Base-by-base conservation (phyloP, 2,888 invertebrate genomes). In the Mallateleia sp. region DNA sequence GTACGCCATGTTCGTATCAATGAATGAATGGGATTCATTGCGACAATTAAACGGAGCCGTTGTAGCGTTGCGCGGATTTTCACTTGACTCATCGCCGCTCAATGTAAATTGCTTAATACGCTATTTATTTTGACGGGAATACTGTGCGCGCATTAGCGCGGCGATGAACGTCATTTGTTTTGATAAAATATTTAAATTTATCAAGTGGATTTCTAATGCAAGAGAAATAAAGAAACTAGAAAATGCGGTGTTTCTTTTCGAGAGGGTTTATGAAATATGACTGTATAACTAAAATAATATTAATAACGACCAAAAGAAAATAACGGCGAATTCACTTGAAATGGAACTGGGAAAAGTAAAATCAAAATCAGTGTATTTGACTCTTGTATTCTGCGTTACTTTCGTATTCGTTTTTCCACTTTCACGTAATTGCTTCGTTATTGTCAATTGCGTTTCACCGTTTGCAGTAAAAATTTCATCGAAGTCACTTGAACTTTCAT, bases 1-100 rank as follows among this genome's bases (percentile, higher is more conserved):
- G 86, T 86, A 71, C 78, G 80, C 85, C 80, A 80, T 85, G 75
- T 85, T 85, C 62, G 85, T 77, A 81, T 80, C 75, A 81, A 85
- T 85, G 85, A 81, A 85, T 85, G 85, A 85, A 85, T 77, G 77
- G 64, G 80, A 81, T 81, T 85, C 85, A 81, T 85, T 85, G 80
- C 80, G 85, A 85, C 85, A 85, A 85, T 85, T 85, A 85, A 85
- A 81, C 80, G 66, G 58, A 77, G 85, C 75, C 64, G 85, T 56
- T 79, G 85, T 75, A 52, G 72, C 72, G 84, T 67, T 66, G 78
- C 85, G 80, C 71, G 77, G 77, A 81, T 85, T 85, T 85, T 72
- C 58, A 60, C 77, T 85, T 81, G 81, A 85, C 81, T 85, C 85
- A 85, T 85, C 71, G 54, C 77, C 34, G 62, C 81, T 80, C 80